Percentiles rank a stretch among this genome's conserved stretches.
phyloP scores from a whole-genome alignment of 2,797 vertebrate species.

The Manis pentadactyla region DNA sequence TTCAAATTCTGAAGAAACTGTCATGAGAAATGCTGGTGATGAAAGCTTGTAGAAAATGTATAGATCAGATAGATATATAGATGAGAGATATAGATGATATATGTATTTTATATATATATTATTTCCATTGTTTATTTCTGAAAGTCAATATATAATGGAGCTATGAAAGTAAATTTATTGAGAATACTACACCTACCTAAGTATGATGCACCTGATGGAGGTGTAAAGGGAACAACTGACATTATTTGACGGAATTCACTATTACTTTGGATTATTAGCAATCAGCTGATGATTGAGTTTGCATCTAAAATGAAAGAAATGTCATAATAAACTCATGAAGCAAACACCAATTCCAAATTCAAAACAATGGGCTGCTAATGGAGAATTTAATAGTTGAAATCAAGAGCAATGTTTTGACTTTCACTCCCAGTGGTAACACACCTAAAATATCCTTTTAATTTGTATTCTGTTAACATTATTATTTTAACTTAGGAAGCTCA shows the following conservation, averaged over 20 bases:
- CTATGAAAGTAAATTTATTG: neutral
- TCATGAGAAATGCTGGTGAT: neutral
- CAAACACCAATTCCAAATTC: neutral
- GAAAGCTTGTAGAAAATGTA: neutral
- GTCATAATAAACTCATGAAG: neutral
- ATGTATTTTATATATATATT: neutral
- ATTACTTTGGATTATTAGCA: neutral
- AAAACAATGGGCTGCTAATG: neutral
- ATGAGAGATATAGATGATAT: neutral
- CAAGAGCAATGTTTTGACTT: neutral
- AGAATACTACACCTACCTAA: neutral
- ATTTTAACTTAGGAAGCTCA: neutral
- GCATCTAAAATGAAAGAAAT: neutral
- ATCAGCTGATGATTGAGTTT: neutral
- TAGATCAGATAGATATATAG: neutral
- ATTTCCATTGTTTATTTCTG: neutral
- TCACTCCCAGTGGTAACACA: neutral
- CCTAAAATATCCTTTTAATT: neutral
- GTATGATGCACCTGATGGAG: neutral
- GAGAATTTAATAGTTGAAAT: neutral
- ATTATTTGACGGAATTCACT: neutral
- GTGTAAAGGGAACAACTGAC: neutral
- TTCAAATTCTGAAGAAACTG: neutral
- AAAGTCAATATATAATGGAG: neutral
- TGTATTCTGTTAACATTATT: neutral